Conservation (phyloP, 2,888 invertebrate genomes). For the Aphodius sticticus region DNA sequence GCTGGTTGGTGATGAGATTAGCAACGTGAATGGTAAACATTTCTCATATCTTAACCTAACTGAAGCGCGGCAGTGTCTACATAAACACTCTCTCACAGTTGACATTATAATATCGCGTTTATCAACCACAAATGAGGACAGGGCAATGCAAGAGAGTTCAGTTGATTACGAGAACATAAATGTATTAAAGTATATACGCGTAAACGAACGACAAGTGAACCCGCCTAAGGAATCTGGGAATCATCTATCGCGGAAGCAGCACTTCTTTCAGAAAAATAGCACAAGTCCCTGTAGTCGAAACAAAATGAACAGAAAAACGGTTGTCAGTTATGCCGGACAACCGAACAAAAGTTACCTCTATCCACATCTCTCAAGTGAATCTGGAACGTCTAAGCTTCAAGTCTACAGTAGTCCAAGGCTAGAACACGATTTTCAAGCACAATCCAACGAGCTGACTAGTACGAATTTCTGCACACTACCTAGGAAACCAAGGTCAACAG, state of each 20-base stretch:
- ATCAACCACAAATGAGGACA: constrained; percentile 40
- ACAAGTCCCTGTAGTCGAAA: constrained; percentile 68
- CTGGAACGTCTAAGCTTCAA: constrained; percentile 34
- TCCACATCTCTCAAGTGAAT: constrained; percentile 40
- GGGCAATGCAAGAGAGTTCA: constrained; percentile 70
- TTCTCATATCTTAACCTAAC: constrained; percentile 77
- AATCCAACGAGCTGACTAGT: constrained; percentile 53
- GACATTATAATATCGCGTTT: constrained; percentile 71
- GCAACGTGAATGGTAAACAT: constrained; percentile 84
- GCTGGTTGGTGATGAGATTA: constrained; percentile 83
- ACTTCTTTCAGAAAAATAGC: constrained; percentile 71
- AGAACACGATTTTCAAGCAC: constrained; percentile 16
- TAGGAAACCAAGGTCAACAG: constrained; percentile 72
- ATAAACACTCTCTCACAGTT: constrained; percentile 68
- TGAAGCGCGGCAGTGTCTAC: constrained; percentile 72
- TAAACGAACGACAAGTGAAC: background rate
- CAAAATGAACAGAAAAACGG: constrained; percentile 66
- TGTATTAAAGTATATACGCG: constrained; percentile 22
- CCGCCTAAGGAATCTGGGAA: constrained; percentile 39
- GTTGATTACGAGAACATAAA: constrained; percentile 73
- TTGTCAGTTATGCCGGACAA: constrained; percentile 64
- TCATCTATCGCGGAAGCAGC: constrained; percentile 58
- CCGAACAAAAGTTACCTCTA: constrained; percentile 39
- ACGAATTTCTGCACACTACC: constrained; percentile 77
- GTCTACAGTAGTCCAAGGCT: constrained; percentile 30